phyloP scores from a whole-genome alignment of 2,113 vertebrate species.

The Pipa parva region DNA sequence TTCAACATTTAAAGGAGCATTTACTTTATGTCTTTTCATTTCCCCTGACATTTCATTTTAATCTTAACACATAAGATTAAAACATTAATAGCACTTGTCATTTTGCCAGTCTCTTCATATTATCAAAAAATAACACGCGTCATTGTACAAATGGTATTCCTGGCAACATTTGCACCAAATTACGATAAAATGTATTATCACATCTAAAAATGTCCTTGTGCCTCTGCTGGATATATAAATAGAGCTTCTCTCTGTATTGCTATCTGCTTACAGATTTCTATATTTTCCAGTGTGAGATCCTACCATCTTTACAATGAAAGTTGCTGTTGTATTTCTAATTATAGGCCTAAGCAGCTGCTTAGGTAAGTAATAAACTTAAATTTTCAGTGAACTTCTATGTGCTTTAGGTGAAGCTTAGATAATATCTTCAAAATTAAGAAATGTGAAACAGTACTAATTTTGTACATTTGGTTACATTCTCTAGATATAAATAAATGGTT shows the following conservation, averaged over 20 bases:
- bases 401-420: no score
- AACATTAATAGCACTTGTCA: neutral
- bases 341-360: conserved; percentile 17
- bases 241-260: neutral
- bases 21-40: no score
- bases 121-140: conserved; percentile 22
- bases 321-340: conserved; percentile 30
- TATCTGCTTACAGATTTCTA: neutral
- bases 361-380: conserved; percentile 14
- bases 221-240: conserved; percentile 4
- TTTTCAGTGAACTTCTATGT: no score
- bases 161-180: neutral
- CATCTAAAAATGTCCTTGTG: neutral
- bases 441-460: no score
- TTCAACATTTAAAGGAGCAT: no score
- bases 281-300: neutral
- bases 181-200: conserved; percentile 1
- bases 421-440: no score
- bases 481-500: no score
- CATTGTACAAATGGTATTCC: neutral
- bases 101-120: neutral
- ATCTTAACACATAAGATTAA: neutral
- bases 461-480: no score
- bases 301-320: conserved; percentile 28
- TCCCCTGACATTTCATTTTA: no score